Percentiles rank a stretch among this genome's conserved stretches.
These are phyloP conservation scores for Eutolmus rufibarbis DNA, from an alignment of 2,888 invertebrate species.

Conservation along the genomic window DNA sequence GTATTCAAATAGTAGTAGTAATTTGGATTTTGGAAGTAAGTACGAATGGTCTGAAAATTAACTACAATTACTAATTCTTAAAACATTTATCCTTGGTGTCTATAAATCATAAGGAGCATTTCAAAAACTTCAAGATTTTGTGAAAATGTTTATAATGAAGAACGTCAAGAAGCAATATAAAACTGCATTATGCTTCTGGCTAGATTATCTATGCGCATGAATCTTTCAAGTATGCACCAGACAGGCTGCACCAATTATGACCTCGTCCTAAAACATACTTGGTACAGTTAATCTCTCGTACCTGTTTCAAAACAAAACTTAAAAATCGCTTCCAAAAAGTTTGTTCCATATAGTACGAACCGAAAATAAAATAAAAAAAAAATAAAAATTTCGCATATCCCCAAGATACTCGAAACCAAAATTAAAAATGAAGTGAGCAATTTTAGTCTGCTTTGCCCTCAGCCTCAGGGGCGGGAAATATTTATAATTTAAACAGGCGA, in stretches of 20 bases:
- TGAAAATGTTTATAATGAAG: neutral
- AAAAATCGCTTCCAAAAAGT: neutral
- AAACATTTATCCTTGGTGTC: no score
- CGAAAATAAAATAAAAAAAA: neutral
- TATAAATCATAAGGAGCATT: neutral
- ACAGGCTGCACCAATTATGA: neutral
- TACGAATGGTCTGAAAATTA: no score
- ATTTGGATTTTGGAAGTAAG: no score
- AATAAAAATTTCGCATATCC: neutral
- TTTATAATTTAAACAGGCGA: slow-evolving; percentile 4
- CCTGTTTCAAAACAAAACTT: neutral
- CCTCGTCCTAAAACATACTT: neutral
- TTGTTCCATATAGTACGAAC: neutral
- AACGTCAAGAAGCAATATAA: neutral
- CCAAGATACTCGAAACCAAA: neutral
- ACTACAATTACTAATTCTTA: no score
- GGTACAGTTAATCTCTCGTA: neutral
- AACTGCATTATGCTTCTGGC: neutral
- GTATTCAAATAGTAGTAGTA: no score
- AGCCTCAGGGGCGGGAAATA: neutral
- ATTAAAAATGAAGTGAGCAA: neutral
- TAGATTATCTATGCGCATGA: neutral
- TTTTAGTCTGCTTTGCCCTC: neutral
- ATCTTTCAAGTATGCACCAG: neutral
- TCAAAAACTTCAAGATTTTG: neutral